These are phyloP conservation scores for Mantis religiosa DNA, from an alignment of 2,888 invertebrate species.

Conservation along the genomic window DNA sequence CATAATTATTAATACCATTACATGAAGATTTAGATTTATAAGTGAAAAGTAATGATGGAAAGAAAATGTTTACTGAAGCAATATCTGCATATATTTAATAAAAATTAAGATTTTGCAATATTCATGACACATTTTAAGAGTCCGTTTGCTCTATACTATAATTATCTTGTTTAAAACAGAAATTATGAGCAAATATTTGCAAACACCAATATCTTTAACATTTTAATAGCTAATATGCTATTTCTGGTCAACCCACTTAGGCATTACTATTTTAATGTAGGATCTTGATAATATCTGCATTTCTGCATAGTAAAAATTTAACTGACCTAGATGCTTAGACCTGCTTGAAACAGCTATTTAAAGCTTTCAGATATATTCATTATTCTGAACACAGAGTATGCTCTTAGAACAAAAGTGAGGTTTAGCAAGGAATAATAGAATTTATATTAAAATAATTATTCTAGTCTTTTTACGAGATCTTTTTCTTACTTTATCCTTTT, in stretches of 20 bases:
- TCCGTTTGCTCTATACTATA: no score
- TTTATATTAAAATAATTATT: background rate
- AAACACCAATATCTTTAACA: background rate
- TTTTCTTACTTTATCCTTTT: background rate
- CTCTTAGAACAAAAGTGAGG: background rate
- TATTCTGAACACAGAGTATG: background rate
- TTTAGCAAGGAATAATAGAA: background rate
- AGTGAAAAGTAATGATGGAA: no score
- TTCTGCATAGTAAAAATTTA: background rate
- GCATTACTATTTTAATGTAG: background rate
- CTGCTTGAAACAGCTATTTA: background rate
- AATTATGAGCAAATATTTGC: no score
- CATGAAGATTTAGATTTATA: no score
- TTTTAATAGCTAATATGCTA: background rate
- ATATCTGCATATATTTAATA: no score
- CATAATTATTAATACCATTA: no score
- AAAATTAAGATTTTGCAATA: no score
- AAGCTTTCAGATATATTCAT: background rate
- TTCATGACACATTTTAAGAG: no score
- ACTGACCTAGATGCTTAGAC: background rate
- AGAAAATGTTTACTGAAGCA: no score
- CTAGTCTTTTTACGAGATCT: background rate
- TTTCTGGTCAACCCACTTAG: background rate
- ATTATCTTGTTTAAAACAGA: no score
- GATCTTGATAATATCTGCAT: background rate